phyloP scores from a whole-genome alignment of 2,113 vertebrate species.

The Misgurnus mizolepis region DNA sequence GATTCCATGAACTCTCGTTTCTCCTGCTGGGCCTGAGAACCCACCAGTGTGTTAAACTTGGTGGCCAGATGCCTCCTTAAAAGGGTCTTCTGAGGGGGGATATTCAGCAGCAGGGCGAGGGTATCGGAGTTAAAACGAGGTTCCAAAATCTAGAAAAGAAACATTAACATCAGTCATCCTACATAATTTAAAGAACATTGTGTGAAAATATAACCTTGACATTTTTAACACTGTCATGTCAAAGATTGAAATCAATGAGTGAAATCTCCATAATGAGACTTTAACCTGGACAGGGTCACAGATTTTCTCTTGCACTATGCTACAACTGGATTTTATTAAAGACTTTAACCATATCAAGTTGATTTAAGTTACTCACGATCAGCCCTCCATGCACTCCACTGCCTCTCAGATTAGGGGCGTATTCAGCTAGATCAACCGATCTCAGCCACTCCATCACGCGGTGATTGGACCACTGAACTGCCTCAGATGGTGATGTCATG shows the following conservation, averaged over 20 bases:
- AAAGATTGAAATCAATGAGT: too few species aligned
- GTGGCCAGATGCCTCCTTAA: conserved; percentile 91
- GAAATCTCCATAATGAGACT: too few species aligned
- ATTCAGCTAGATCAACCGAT: conserved; percentile 94
- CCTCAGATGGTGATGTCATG: conserved; percentile 82
- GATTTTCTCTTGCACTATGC: too few species aligned
- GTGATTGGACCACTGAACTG: conserved; percentile 98
- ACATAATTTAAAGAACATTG: too few species aligned
- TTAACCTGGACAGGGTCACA: too few species aligned
- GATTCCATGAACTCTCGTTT: conserved; percentile 87
- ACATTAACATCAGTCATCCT: neutral
- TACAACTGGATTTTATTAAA: too few species aligned
- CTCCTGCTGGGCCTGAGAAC: conserved; percentile 86
- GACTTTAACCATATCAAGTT: neutral
- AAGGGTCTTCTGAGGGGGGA: conserved; percentile 93
- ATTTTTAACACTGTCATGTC: too few species aligned
- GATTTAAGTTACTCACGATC: conserved; percentile 79
- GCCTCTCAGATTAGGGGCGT: conserved; percentile 95
- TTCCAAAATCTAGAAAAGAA: conserved; percentile 84
- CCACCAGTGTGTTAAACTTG: conserved; percentile 87
- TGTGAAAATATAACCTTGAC: too few species aligned
- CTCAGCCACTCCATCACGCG: conserved; percentile 97
- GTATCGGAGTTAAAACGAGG: conserved; percentile 90
- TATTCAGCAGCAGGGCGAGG: conserved; percentile 93
- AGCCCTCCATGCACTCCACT: conserved; percentile 96